phyloP scores from a whole-genome alignment of 2,797 vertebrate species.

The Salarias fasciatus region DNA sequence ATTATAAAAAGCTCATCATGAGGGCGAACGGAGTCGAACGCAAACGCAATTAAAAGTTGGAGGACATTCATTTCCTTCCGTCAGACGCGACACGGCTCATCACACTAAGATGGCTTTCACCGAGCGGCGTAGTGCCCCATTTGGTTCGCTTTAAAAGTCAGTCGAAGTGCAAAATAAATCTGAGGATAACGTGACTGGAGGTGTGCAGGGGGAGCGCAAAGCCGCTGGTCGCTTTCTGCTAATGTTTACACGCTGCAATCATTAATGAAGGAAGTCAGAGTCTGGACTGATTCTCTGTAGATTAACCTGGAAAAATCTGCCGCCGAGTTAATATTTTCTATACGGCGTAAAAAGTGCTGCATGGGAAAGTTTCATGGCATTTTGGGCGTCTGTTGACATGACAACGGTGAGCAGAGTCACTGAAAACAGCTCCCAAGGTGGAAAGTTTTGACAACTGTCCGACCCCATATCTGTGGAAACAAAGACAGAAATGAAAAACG shows the following conservation, averaged over 20 bases:
- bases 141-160: conserved; percentile 31
- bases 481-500: too few species aligned
- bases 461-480: too few species aligned
- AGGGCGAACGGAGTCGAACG: conserved; percentile 31
- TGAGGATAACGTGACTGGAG: conserved; percentile 16
- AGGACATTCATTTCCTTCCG: conserved; percentile 26
- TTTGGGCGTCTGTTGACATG: too few species aligned
- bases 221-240: background rate
- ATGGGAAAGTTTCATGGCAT: too few species aligned
- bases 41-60: conserved; percentile 54
- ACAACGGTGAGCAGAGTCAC: too few species aligned
- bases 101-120: conserved; percentile 29
- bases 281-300: too few species aligned
- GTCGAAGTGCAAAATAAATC: conserved; percentile 32
- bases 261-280: too few species aligned
- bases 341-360: too few species aligned
- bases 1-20: conserved; percentile 53
- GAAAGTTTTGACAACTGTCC: too few species aligned
- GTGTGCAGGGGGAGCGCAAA: conserved; percentile 2
- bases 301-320: too few species aligned
- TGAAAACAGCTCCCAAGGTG: too few species aligned
- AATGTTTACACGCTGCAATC: background rate
- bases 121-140: conserved; percentile 30
- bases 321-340: too few species aligned
- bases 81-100: conserved; percentile 44